Evolutionary conservation across 2,888 invertebrate species (phyloP), one percentile per base, ranked within the genome.

Genomic region (Acanthosepion esculentum): DNA sequence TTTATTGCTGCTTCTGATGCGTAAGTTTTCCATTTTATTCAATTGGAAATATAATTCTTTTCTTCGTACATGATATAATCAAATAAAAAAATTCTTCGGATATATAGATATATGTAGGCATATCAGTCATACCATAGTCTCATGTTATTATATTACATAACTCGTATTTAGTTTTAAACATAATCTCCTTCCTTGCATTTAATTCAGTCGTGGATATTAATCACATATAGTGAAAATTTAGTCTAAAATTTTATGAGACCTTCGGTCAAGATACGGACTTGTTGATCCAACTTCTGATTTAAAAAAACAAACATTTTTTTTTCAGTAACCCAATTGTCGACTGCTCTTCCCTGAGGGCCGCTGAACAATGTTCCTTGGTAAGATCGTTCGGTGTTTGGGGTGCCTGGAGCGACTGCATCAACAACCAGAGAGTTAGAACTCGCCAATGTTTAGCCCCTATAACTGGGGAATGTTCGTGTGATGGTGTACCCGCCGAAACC

Each of bases 1-100:
- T 95, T 95, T 33, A n/a, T 93, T 48, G 50, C 29, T n/a, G n/a
- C 53, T 12, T 93, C 93, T 0, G 93, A 93, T 10, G 12, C 48
- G 93, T 93, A 50, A 93, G 93, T 53, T 26, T 3, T 48, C 26
- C 26, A 18, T 12, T 93, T 41, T 3, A 78, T 78, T 78, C 12
- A 15, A 78, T 10, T 78, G 12, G n/a, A 78, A 78, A 78, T 78
- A 10, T 33, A 78, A 78, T 12, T 1, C n/a, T 12, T 33, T 59
- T 59, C 59, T 59, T 59, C 59, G 23, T 78, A n/a, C 78, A 78
- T 4, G 3, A n/a, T 33, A 2, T 2, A 33, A 78, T 33, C 1
- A 78, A n/a, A n/a, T 18, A 5, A n/a, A 15, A 15, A 78, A 4
- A 78, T 33, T 3, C 18, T 33, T 2, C n/a, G 20, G 23, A 6